phyloP scores from a whole-genome alignment of 2,113 vertebrate genomes.

The Neoarius graeffei region DNA sequence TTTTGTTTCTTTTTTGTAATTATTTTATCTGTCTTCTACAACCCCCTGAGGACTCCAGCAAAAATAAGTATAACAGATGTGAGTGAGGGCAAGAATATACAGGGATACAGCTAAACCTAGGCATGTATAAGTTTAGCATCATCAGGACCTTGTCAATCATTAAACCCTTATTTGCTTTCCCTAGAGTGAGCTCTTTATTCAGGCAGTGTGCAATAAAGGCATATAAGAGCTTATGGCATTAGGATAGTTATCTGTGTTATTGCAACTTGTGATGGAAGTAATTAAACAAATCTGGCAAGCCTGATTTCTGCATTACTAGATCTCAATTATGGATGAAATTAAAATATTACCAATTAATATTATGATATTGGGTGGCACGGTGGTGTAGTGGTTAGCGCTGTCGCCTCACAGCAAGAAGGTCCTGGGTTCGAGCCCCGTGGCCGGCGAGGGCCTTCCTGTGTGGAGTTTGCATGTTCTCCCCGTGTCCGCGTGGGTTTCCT shows the following conservation, averaged over 20 bases:
- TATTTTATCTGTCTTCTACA: not conserved
- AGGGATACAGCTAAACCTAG: not conserved
- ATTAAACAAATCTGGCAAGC: not conserved
- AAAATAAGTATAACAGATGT: conserved; percentile 3
- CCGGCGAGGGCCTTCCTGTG: too few species aligned
- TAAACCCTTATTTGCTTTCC: not conserved
- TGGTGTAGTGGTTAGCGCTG: too few species aligned
- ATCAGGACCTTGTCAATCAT: not conserved
- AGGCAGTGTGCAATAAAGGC: not conserved
- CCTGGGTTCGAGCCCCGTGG: too few species aligned
- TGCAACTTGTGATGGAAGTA: not conserved
- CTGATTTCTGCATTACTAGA: not conserved
- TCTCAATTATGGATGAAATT: not conserved
- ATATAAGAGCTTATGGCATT: not conserved
- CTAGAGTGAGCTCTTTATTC: not conserved
- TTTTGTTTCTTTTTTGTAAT: not conserved
- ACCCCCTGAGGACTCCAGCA: not conserved
- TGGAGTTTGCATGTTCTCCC: too few species aligned
- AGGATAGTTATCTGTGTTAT: not conserved
- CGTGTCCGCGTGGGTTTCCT: too few species aligned
- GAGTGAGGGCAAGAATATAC: conserved; percentile 7
- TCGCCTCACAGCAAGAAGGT: too few species aligned
- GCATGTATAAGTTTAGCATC: not conserved
- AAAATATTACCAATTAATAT: not conserved
- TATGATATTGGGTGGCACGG: too few species aligned